phyloP scores from a whole-genome alignment of 92 coral and sea anemone genomes.

The Plumapathes pennacea region DNA sequence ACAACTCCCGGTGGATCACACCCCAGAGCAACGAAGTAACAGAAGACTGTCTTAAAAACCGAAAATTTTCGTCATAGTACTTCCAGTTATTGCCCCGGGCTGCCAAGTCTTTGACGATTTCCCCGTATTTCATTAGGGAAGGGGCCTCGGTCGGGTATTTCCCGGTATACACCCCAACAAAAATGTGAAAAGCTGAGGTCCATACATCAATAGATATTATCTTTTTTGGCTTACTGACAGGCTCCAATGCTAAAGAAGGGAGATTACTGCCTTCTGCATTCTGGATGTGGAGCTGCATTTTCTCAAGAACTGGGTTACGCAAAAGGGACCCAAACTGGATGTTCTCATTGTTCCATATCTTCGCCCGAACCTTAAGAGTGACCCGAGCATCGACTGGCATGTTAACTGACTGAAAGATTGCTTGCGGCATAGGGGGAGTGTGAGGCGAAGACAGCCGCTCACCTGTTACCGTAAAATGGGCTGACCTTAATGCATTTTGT shows the following conservation, averaged over 20 bases:
- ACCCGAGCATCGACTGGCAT: slow-evolving; percentile 37
- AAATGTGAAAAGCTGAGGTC: slow-evolving; percentile 14
- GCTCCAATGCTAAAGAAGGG: slow-evolving; percentile 35
- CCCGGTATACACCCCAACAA: slow-evolving; percentile 22
- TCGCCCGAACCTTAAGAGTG: slow-evolving; percentile 20
- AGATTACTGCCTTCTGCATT: slow-evolving; percentile 14
- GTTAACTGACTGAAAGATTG: too few species aligned
- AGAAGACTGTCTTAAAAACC: slow-evolving; percentile 1
- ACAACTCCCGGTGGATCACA: slow-evolving; percentile 15
- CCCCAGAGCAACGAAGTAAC: slow-evolving; percentile 5
- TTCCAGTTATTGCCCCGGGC: slow-evolving; percentile 12
- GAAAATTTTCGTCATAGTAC: slow-evolving; percentile 14
- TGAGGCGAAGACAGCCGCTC: too few species aligned
- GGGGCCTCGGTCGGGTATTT: slow-evolving; percentile 21
- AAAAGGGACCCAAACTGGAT: slow-evolving; percentile 53
- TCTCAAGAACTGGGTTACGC: slow-evolving; percentile 20
- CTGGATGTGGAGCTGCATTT: slow-evolving; percentile 6
- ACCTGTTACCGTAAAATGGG: too few species aligned
- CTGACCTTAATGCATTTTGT: too few species aligned
- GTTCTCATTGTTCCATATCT: slow-evolving; percentile 38
- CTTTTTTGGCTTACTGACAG: slow-evolving; percentile 1
- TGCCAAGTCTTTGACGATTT: slow-evolving; percentile 23
- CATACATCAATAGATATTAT: slow-evolving; percentile 12
- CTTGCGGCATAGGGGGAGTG: too few species aligned
- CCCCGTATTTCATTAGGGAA: slow-evolving; percentile 15